phyloP scores from a whole-genome alignment of 2,113 vertebrate genomes.

The Ciconia maguari region DNA sequence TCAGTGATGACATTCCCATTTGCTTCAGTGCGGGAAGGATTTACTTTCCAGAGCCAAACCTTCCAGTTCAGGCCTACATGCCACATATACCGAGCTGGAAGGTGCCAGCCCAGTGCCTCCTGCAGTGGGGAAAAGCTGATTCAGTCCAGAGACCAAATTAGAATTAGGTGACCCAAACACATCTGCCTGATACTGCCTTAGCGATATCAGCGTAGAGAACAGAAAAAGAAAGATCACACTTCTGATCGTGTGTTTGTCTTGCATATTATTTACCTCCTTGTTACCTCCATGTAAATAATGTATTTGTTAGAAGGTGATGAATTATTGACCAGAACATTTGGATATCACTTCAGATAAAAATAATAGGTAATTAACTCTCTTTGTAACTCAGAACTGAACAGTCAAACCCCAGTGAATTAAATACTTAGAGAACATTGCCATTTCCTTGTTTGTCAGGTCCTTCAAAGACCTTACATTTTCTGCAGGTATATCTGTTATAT shows the following conservation, averaged over 20 bases:
- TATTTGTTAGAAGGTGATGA: neutral
- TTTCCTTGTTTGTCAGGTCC: neutral
- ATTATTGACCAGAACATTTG: neutral
- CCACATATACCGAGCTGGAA: neutral
- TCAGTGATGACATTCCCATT: neutral
- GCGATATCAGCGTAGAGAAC: neutral
- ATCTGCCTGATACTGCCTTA: neutral
- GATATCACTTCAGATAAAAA: neutral
- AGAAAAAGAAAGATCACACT: neutral
- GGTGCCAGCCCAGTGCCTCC: neutral
- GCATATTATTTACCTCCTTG: neutral
- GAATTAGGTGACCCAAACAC: neutral
- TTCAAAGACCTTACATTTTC: neutral
- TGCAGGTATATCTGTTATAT: neutral
- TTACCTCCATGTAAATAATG: neutral
- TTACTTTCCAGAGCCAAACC: neutral
- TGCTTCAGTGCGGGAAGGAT: neutral
- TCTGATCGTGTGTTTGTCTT: neutral
- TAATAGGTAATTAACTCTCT: neutral
- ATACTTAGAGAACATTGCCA: neutral
- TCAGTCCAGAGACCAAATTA: neutral
- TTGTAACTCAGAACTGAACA: neutral
- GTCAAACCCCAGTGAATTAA: neutral
- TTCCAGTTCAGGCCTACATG: neutral
- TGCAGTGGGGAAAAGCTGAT: neutral